phyloP scores from a whole-genome alignment of 2,888 invertebrate species.

The Nesidiocoris tenuis region DNA sequence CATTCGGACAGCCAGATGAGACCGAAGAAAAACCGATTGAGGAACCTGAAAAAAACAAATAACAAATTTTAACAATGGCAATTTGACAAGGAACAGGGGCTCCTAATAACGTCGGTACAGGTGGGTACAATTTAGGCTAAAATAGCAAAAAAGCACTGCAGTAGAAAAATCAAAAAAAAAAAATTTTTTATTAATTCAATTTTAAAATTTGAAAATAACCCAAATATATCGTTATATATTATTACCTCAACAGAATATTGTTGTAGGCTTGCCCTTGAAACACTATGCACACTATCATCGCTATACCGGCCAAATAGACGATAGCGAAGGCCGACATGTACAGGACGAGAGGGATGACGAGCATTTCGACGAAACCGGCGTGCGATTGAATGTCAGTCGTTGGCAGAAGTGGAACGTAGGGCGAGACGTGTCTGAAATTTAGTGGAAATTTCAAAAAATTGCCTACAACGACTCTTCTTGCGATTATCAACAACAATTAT shows the following conservation, averaged over 20 bases:
- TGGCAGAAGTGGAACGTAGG: conserved; percentile 43
- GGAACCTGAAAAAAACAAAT: conserved; percentile 54
- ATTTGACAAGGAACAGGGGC: too few species aligned
- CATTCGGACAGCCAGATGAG: conserved; percentile 61
- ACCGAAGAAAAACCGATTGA: conserved; percentile 58
- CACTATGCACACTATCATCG: conserved; percentile 60
- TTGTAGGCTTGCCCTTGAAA: conserved; percentile 71
- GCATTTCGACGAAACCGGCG: conserved; percentile 43
- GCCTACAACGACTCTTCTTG: too few species aligned
- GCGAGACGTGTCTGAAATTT: conserved; percentile 10
- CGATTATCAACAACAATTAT: background rate
- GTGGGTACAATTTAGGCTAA: too few species aligned
- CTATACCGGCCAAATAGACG: conserved; percentile 59
- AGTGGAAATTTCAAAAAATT: background rate
- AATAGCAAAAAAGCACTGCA: too few species aligned
- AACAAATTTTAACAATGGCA: background rate
- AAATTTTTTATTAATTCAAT: too few species aligned
- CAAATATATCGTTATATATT: too few species aligned
- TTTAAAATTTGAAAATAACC: too few species aligned
- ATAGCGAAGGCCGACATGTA: conserved; percentile 64
- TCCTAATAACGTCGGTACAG: too few species aligned
- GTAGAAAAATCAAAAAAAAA: too few species aligned
- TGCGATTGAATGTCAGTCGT: conserved; percentile 47
- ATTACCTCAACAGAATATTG: conserved; percentile 65
- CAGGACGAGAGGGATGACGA: conserved; percentile 62